A percentile compares a stretch with the other conserved stretches of the same genome.
phyloP scores from a whole-genome alignment of 2,797 vertebrate genomes.

The Chromobotia macracanthus region DNA sequence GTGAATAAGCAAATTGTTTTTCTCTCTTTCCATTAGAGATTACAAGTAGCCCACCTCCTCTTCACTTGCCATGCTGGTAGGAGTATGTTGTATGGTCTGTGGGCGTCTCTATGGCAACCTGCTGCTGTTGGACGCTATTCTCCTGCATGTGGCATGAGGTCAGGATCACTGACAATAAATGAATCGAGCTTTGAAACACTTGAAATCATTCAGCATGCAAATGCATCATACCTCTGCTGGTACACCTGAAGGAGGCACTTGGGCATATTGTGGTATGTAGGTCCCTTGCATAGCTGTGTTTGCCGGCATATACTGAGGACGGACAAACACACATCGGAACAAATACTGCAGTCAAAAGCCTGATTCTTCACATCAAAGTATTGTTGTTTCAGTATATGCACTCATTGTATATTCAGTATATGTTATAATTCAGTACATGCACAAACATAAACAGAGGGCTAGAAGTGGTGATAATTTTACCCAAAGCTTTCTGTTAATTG shows the following conservation, averaged over 20 bases:
- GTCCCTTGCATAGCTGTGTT: slow-evolving; percentile 88
- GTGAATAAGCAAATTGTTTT: not conserved
- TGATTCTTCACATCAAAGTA: not conserved
- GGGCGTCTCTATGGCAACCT: slow-evolving; percentile 86
- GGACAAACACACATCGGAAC: not conserved
- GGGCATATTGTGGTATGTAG: slow-evolving; percentile 87
- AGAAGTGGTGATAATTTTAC: not conserved
- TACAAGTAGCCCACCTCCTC: slow-evolving; percentile 66
- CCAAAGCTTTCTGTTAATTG: not conserved
- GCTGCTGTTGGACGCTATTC: slow-evolving; percentile 83
- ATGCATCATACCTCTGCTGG: slow-evolving; percentile 84
- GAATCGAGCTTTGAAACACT: slow-evolving; percentile 11
- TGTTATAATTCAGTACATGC: not conserved
- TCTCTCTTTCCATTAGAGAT: slow-evolving; percentile 9
- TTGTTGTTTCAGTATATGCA: not conserved
- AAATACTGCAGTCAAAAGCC: not conserved
- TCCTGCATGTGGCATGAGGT: slow-evolving; percentile 74
- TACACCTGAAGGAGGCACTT: slow-evolving; percentile 86
- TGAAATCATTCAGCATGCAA: not conserved
- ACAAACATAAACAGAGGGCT: not conserved
- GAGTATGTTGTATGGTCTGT: slow-evolving; percentile 88
- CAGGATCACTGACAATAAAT: slow-evolving; percentile 30
- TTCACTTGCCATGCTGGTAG: slow-evolving; percentile 93
- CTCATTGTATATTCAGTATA: too few species aligned
- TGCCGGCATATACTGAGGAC: slow-evolving; percentile 84